Percentiles rank a stretch among this genome's conserved stretches.
Conservation (phyloP, 2,113 vertebrate species). For the Hippocampus barbouri region DNA sequence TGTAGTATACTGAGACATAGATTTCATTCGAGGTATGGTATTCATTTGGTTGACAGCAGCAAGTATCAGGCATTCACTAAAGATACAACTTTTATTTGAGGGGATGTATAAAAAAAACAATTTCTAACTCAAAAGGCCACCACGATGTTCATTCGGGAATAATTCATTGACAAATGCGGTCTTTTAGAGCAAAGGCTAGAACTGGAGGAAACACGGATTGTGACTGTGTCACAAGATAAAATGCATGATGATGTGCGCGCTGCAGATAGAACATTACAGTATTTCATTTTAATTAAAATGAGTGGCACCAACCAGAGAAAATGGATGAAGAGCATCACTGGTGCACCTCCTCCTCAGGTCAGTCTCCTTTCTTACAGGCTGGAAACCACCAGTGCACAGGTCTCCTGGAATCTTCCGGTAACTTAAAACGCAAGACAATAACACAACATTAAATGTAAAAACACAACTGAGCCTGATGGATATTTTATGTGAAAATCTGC, state of each 20-base stretch:
- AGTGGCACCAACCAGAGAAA: constrained; percentile 60
- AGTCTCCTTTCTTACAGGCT: constrained; percentile 75
- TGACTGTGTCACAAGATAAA: neutral
- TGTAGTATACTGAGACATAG: neutral
- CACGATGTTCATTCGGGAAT: too few relatives aligned
- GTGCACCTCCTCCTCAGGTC: constrained; percentile 84
- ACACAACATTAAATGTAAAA: neutral
- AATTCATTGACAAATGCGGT: too few relatives aligned
- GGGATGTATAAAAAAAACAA: too few relatives aligned
- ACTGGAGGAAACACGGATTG: too few relatives aligned
- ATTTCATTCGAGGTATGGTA: neutral
- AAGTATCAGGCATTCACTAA: too few relatives aligned
- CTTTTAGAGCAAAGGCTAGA: too few relatives aligned
- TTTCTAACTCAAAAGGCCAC: too few relatives aligned
- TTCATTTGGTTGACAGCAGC: neutral
- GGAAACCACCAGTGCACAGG: constrained; percentile 79
- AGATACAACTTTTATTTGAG: too few relatives aligned
- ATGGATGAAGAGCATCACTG: constrained; percentile 69
- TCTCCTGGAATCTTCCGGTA: constrained; percentile 94
- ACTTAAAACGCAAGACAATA: constrained; percentile 58
- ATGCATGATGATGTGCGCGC: neutral
- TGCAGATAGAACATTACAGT: neutral
- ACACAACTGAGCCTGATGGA: neutral
- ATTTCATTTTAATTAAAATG: neutral
- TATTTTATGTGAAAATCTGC: neutral